A percentile compares a stretch with the other conserved stretches of the same genome.
phyloP scores from a whole-genome alignment of 2,113 vertebrate species.

The Dicaeum eximium region DNA sequence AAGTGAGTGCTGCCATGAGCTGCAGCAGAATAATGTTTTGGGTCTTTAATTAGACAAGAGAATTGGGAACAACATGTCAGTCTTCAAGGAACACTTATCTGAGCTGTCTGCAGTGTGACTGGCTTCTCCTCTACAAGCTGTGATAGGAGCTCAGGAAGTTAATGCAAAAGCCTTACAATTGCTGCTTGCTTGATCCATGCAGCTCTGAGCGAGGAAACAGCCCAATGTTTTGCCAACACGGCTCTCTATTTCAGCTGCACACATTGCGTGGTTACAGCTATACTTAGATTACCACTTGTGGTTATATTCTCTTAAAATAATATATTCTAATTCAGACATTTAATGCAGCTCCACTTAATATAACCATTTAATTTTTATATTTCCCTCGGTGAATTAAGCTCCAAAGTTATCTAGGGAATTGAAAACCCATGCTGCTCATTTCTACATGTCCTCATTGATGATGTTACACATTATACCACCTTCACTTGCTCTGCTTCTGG shows the following conservation, averaged over 20 bases:
- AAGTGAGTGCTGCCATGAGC: neutral
- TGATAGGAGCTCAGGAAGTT: neutral
- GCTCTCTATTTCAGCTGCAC: conserved; percentile 29
- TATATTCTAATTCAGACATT: conserved; percentile 5
- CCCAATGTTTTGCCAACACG: conserved; percentile 42
- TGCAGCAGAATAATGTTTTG: neutral
- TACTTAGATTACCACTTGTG: conserved; percentile 22
- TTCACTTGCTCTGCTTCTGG: neutral
- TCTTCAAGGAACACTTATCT: neutral
- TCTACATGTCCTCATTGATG: neutral
- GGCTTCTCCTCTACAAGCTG: neutral
- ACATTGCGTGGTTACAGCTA: conserved; percentile 6
- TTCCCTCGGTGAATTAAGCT: neutral
- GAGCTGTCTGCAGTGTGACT: neutral
- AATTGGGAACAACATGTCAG: neutral
- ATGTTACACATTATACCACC: neutral
- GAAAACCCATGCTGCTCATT: neutral
- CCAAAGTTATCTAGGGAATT: neutral
- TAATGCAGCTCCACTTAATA: conserved; percentile 16
- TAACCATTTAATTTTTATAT: neutral
- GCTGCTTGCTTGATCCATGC: neutral
- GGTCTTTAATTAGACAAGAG: neutral
- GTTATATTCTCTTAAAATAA: conserved; percentile 5
- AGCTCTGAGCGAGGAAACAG: neutral
- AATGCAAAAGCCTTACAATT: neutral